Evolutionary conservation across 2,797 vertebrate genomes (phyloP), one percentile per base, ranked within the genome.

Genomic region (Vireo griseus): DNA sequence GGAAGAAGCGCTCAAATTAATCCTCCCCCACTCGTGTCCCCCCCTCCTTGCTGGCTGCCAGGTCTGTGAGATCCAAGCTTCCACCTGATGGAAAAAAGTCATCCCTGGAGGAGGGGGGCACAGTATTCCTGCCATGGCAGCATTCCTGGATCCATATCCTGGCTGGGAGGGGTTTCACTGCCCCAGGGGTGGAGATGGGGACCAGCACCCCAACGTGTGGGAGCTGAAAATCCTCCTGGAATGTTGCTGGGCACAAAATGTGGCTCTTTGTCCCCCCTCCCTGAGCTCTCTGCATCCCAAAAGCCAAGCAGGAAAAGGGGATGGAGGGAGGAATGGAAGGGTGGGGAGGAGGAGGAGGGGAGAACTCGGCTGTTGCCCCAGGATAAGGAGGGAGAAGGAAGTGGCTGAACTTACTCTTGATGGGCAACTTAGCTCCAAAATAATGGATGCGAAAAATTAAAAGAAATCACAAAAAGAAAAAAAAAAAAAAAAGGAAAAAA

Each of bases 351-450:
- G n/a, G n/a, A 35, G 35, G 35, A 63, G 2, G 21, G 62, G 58
- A 77, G 67, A 65, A 61, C 44, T 21, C 15, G 13, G 66, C 68
- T 73, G 65, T 84, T 50, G 84, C 52, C 86, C 83, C 0, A 1
- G 73, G 52, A 29, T 1, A 39, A 80, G 72, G 59, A 65, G 15
- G 63, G 71, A 74, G 51, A 35, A 90, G 67, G 91, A 92, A 79
- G 62, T 2, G 10, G 57, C 75, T 78, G 86, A 77, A 97, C 97
- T 97, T 98, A 97, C 97, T 96, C 96, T 97, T 95, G 92, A 85
- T 73, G 90, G 93, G 86, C 77, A 96, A 97, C 93, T 96, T 96
- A 97, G 91, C 96, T 98, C 97, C 97, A 90, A 96, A 96, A 96
- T 35, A 97, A 91, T 89, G 50, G 95, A 95, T 95, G 96, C 93